A percentile compares a stretch with the other conserved stretches of the same genome.
phyloP scores from a whole-genome alignment of 2,888 invertebrate species.

The Dione vanillae region DNA sequence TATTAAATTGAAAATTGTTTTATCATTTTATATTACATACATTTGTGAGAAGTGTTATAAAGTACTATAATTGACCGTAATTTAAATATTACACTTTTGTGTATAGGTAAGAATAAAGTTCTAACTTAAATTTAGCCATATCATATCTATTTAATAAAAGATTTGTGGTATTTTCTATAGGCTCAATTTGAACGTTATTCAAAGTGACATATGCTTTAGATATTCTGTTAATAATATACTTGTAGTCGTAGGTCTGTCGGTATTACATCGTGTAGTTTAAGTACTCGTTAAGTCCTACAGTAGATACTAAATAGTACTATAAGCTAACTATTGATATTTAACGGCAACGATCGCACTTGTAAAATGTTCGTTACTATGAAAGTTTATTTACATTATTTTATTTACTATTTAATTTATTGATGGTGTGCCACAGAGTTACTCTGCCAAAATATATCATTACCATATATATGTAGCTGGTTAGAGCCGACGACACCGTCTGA shows the following conservation, averaged over 20 bases:
- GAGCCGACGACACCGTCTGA: constrained; percentile 32
- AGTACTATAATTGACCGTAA: constrained; percentile 84
- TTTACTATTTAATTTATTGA: constrained; percentile 83
- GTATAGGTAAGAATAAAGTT: constrained; percentile 83
- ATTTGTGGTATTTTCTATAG: constrained; percentile 85
- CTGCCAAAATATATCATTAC: constrained; percentile 85
- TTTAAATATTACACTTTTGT: constrained; percentile 84
- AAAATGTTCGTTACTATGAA: constrained; percentile 79
- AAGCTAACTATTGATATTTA: constrained; percentile 80
- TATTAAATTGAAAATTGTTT: constrained; percentile 85
- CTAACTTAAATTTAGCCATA: constrained; percentile 85
- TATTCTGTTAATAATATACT: constrained; percentile 84
- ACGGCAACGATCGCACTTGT: constrained; percentile 82
- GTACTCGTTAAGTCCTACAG: constrained; percentile 73
- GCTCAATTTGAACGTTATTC: constrained; percentile 85
- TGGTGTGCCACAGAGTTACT: constrained; percentile 85
- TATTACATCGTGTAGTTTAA: constrained; percentile 80
- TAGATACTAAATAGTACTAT: constrained; percentile 63
- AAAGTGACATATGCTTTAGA: constrained; percentile 85
- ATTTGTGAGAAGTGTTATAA: constrained; percentile 83
- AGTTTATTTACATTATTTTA: constrained; percentile 83
- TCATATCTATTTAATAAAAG: constrained; percentile 85
- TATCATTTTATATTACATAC: constrained; percentile 85
- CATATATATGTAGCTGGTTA: constrained; percentile 65
- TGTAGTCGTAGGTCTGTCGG: constrained; percentile 81